Percentiles rank a stretch among this genome's conserved stretches.
Conservation (phyloP, 2,888 invertebrate genomes). For the Orthosia incerta region DNA sequence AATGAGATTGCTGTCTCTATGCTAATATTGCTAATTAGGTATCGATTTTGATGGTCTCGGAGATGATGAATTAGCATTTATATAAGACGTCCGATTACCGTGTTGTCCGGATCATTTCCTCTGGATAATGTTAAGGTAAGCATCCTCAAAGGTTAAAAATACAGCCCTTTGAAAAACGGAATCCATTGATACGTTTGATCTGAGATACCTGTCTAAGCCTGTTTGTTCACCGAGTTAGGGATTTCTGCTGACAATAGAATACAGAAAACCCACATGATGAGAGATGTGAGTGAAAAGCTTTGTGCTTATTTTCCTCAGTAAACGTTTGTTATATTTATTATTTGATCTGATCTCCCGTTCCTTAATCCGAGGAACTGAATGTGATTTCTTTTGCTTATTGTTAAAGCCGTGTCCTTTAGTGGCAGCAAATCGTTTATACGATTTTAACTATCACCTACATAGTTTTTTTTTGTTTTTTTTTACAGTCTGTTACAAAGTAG, state of each 20-base stretch:
- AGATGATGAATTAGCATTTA: constrained; percentile 31
- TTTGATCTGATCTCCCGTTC: constrained; percentile 37
- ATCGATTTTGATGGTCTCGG: constrained; percentile 13
- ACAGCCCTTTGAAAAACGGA: constrained; percentile 38
- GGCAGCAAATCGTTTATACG: background rate
- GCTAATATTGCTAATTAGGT: constrained; percentile 32
- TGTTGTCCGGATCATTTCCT: constrained; percentile 24
- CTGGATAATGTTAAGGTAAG: constrained; percentile 19
- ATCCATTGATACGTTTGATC: constrained; percentile 64
- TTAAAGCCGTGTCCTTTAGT: background rate
- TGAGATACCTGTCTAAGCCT: constrained; percentile 59
- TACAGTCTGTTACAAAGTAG: no score
- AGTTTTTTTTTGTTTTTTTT: no score
- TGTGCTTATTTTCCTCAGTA: constrained; percentile 54
- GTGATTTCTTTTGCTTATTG: constrained; percentile 28
- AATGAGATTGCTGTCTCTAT: constrained; percentile 36
- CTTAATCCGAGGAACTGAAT: constrained; percentile 34
- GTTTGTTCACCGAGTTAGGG: constrained; percentile 60
- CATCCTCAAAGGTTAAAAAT: constrained; percentile 24
- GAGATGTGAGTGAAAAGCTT: constrained; percentile 47
- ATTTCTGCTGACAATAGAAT: constrained; percentile 65
- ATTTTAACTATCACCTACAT: constrained; percentile 1
- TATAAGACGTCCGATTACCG: constrained; percentile 13
- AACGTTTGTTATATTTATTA: constrained; percentile 56
- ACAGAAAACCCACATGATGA: constrained; percentile 54